A percentile compares a stretch with the other conserved stretches of the same genome.
Conservation (phyloP, 2,888 invertebrate genomes). For the Cheilosia vulpina region DNA sequence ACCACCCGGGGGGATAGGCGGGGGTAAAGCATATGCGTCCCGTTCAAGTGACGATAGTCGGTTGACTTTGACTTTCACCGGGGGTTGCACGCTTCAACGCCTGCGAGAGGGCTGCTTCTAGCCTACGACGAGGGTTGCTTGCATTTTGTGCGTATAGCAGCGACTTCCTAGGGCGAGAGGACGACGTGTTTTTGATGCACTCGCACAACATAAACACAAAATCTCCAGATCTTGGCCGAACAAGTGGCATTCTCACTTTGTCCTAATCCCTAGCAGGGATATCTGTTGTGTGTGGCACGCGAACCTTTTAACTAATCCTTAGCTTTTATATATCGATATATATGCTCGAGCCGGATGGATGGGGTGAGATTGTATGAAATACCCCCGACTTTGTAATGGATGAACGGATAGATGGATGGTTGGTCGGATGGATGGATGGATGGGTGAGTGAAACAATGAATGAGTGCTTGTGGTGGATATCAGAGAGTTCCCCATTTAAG, state of each 20-base stretch:
- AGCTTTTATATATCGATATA: constrained; percentile 61
- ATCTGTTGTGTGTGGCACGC: constrained; percentile 65
- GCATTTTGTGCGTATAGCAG: constrained; percentile 42
- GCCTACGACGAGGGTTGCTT: constrained; percentile 24
- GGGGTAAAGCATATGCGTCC: constrained; percentile 66
- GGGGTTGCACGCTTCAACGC: constrained; percentile 83
- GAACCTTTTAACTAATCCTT: constrained; percentile 73
- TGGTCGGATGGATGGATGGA: constrained; percentile 59
- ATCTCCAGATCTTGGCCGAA: constrained; percentile 69
- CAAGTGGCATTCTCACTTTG: constrained; percentile 73
- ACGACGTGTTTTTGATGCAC: constrained; percentile 71
- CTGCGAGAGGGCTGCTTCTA: constrained; percentile 76
- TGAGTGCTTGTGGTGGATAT: constrained; percentile 48
- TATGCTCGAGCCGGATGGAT: constrained; percentile 18
- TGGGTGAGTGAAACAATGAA: constrained; percentile 68
- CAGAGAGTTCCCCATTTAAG: constrained; percentile 78
- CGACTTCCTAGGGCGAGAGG: constrained; percentile 10
- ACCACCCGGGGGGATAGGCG: constrained; percentile 57
- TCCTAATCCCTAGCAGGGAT: constrained; percentile 53
- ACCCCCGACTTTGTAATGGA: constrained; percentile 57
- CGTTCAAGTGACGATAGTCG: constrained; percentile 70
- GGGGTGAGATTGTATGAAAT: constrained; percentile 7
- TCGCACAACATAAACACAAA: constrained; percentile 72
- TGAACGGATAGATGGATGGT: constrained; percentile 65
- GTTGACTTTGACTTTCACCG: constrained; percentile 72